Evolutionary conservation across 2,797 vertebrate species (phyloP).

Genomic region (Mormyrops boulengeri): DNA sequence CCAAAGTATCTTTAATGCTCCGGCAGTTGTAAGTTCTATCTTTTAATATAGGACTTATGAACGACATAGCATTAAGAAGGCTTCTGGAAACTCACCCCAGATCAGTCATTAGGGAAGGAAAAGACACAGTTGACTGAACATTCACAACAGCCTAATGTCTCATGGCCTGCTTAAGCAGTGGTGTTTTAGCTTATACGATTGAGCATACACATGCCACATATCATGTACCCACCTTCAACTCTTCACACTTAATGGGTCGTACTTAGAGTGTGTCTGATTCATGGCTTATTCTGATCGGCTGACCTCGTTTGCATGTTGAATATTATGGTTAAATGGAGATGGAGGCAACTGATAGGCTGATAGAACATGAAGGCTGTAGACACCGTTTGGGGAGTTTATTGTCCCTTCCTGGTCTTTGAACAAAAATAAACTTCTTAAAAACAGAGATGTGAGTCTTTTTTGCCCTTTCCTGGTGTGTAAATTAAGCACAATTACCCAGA

Average conservation of each 20-base stretch:
- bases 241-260: neutral
- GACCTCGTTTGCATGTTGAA: neutral
- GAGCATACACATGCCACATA: neutral
- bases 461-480: neutral
- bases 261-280: neutral
- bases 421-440: constrained; percentile 7
- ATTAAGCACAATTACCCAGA: neutral
- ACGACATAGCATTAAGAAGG: neutral
- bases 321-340: neutral
- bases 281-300: neutral
- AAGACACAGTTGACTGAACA: neutral
- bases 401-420: neutral
- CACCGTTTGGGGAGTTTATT: neutral
- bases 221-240: neutral
- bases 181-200: neutral
- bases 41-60: neutral
- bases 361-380: neutral
- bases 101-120: neutral
- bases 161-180: neutral
- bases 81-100: neutral
- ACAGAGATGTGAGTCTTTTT: neutral
- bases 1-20: neutral
- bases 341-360: neutral
- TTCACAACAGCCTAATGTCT: neutral
- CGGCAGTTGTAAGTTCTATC: neutral